Base-by-base conservation (phyloP, 2,888 invertebrate species). In the Drosophila affinis region DNA sequence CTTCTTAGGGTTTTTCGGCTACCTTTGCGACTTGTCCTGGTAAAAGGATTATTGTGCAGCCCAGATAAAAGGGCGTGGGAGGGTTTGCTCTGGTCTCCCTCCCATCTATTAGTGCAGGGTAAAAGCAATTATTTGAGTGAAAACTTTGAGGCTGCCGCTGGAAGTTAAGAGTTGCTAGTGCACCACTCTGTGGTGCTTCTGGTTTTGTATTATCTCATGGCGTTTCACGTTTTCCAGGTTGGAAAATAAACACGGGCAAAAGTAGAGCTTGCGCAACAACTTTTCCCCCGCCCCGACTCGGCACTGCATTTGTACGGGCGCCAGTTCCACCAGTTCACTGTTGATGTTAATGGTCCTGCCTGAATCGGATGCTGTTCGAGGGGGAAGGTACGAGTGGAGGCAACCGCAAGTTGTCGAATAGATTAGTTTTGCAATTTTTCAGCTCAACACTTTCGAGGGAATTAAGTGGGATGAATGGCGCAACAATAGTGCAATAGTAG, bases 121-220 rank as follows among this genome's bases (percentile, higher is more conserved):
- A 67, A 70, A 80, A 78, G 84, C 77, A 87, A 87, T 84, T 87
- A 84, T 87, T 84, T 80, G 72, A 65, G 70, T 60, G 59, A 69
- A 87, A 84, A 80, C 75, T 84, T 80, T 65, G 60, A 62, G 70
- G 18, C 73, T 61, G 27, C 54, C 52, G 52, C 53, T 59, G 53
- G 14, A 44, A 62, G 70, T 54, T 67, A 58, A 72, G 56, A 49
- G 55, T 48, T 56, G 57, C 49, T n/a, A 29, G 47, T 27, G 34
- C 46, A 10, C 18, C 9, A 4, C 24, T 12, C 46, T 47, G 56
- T 49, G 32, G 24, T 54, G 14, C 54, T 29, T 61, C 46, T 27
- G 46, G 52, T 18, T 63, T 46, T 46, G 47, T 60, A 57, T 79
- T 81, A 81, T 79, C 68, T 68, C 56, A 69, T 60, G 74, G 74